Base-by-base conservation (phyloP, 2,113 vertebrate genomes). In the Scomber colias region DNA sequence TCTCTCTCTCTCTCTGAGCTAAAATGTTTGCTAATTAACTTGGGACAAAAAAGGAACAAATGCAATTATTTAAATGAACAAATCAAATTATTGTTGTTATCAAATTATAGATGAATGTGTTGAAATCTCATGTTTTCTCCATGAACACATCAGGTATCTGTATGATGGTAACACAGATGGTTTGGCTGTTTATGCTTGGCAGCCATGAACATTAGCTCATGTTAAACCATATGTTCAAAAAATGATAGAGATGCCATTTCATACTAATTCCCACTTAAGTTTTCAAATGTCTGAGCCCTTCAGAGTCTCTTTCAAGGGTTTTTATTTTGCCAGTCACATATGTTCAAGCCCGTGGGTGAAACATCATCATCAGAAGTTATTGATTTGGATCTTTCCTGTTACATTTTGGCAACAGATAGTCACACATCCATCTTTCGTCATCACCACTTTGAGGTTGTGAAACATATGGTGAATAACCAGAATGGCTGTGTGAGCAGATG, bases 401-500 rank as follows among this genome's bases (percentile, higher is more conserved):
- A 3, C 11, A 5, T 77, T 73, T 86, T 84, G 59, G 68, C 72
- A 63, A 55, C 59, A 82, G 31, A 81, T 45, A 51, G 3, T 49
- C 11, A 7, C 21, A 44, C 44, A 83, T 87, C 60, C 50, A 85
- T 84, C 75, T 77, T 56, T 82, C 44, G 0, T 60, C 65, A 64
- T 66, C 6, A 3, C 49, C 72, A 61, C 68, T 77, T 72, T 66
- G 63, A 81, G 67, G 75, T 83, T 62, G 65, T 1, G 35, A 75
- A 87, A 85, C 91, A 90, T 89, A 82, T 87, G 90, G 87, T 51
- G 1, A 78, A 31, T 56, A 81, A 79, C 57, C 77, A 77, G 54
- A 83, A 77, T 79, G 53, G 35, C 70, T 72, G 62, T 71, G 60
- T 49, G 76, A 93, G 70, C 92, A 94, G 92, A 93, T 93, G 92